Evolutionary conservation across 1,140 invertebrate species (phyloP).

Genomic region (Ooceraea biroi): DNA sequence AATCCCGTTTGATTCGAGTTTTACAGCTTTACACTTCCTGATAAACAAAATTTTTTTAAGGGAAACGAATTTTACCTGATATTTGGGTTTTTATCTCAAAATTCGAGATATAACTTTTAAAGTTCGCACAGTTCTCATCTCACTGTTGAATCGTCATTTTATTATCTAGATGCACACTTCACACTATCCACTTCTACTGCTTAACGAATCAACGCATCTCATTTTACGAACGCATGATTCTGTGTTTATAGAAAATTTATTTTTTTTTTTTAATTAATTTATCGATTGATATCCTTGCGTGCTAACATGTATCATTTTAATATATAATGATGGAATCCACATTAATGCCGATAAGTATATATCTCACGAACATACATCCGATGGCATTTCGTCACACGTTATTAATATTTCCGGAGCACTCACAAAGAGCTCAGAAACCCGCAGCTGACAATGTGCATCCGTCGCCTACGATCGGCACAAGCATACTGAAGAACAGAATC

Average conservation of each 20-base stretch:
- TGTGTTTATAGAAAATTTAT: slow-evolving; percentile 3
- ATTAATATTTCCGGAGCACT: slow-evolving; percentile 45
- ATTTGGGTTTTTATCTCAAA: background rate
- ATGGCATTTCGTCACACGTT: background rate
- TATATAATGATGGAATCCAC: background rate
- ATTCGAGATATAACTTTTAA: background rate
- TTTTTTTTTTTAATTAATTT: background rate
- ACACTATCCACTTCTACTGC: background rate
- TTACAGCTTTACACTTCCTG: background rate
- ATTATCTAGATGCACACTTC: background rate
- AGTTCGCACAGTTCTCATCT: background rate
- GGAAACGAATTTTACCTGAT: background rate
- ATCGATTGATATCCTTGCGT: too few relatives aligned
- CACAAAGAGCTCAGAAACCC: slow-evolving; percentile 1
- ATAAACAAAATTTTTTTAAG: slow-evolving; percentile 6
- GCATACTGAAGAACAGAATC: slow-evolving; percentile 70
- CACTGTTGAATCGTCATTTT: slow-evolving; percentile 1
- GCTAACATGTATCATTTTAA: too few relatives aligned
- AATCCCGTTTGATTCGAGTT: background rate
- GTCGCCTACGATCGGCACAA: slow-evolving; percentile 73
- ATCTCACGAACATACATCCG: background rate
- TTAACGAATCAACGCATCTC: background rate
- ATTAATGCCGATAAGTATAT: background rate
- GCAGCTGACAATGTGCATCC: slow-evolving; percentile 46
- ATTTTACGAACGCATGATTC: background rate